Evolutionary conservation across 92 coral and sea anemone species (phyloP), one percentile per base, ranked within the genome.

Genomic region (Ricordea florida): DNA sequence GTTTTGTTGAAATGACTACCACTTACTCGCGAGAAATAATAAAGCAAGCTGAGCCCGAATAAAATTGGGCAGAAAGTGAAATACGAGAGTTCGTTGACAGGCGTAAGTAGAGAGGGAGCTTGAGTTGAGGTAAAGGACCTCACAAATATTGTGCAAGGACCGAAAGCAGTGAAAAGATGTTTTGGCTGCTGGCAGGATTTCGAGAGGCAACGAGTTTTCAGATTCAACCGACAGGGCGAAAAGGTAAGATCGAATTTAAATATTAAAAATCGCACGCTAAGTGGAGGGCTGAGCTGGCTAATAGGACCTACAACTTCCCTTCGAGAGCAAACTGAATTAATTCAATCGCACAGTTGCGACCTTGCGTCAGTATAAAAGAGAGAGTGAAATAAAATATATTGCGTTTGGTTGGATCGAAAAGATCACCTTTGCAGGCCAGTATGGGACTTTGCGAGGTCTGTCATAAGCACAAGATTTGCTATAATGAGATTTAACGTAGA

Each of bases 1-100:
- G 87, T 55, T 34, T 49, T 55, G 74, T 48, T 67, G 50, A 67
- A 66, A 33, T 27, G 25, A 48, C 76, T 24, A 69, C 40, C 63
- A 69, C 37, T 38, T 51, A 69, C 50, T 35, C 50, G 14, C 16
- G 9, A 28, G 57, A 28, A 34, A 50, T 26, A 35, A 35, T 35
- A 69, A 33, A 18, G 10, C 10, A 14, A 15, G 14, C 57, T 52
- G 10, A 11, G 25, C 36, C 6, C 49, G 18, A 36, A 28, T 21
- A 42, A 34, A 50, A 55, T 64, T 64, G 71, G 21, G 45, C 51
- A 43, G 42, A 26, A 36, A 36, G 29, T 27, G 55, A 64, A 62
- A 10, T n/a, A n/a, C 16, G 40, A 35, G 38, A n/a, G 10, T 51
- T n/a, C 4, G 20, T 3, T 58, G 26, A 24, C 76, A 24, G 28